phyloP scores from a whole-genome alignment of 2,888 invertebrate species.

The Scrobipalpa costella region DNA sequence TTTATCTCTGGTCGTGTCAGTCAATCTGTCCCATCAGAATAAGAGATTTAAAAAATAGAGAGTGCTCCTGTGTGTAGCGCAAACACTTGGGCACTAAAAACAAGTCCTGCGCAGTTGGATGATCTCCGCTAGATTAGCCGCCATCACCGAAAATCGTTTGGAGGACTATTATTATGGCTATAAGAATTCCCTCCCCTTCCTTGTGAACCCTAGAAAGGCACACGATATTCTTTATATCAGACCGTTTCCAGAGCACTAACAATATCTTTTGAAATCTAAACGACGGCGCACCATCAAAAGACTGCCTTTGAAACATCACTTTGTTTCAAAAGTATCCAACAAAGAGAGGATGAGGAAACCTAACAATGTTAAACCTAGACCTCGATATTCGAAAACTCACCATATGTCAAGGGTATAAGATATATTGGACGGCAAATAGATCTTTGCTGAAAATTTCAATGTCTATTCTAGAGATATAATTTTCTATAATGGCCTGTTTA shows the following conservation, averaged over 20 bases:
- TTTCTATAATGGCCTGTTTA: slow-evolving; percentile 17
- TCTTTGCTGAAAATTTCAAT: not conserved
- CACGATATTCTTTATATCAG: not conserved
- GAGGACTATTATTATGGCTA: too few species aligned
- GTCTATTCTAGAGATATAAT: slow-evolving; percentile 9
- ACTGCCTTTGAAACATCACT: slow-evolving; percentile 47
- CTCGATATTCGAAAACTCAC: not conserved
- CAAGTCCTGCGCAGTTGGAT: too few species aligned
- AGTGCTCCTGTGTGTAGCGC: too few species aligned
- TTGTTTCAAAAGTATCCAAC: slow-evolving; percentile 51
- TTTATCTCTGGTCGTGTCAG: too few species aligned
- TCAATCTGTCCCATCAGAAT: too few species aligned
- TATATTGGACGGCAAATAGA: not conserved
- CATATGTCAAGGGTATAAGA: too few species aligned
- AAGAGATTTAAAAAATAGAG: too few species aligned
- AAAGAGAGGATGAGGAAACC: slow-evolving; percentile 34
- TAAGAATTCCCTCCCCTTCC: too few species aligned
- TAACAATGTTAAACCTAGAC: slow-evolving; percentile 2
- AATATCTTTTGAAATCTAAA: slow-evolving; percentile 51
- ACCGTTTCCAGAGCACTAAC: slow-evolving; percentile 25
- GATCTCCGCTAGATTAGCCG: too few species aligned
- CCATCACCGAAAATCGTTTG: too few species aligned
- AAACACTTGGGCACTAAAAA: too few species aligned
- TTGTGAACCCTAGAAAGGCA: not conserved
- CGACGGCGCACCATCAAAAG: slow-evolving; percentile 46